Evolutionary conservation across 2,888 invertebrate genomes (phyloP).

Genomic region (Herminia tarsipennalis): DNA sequence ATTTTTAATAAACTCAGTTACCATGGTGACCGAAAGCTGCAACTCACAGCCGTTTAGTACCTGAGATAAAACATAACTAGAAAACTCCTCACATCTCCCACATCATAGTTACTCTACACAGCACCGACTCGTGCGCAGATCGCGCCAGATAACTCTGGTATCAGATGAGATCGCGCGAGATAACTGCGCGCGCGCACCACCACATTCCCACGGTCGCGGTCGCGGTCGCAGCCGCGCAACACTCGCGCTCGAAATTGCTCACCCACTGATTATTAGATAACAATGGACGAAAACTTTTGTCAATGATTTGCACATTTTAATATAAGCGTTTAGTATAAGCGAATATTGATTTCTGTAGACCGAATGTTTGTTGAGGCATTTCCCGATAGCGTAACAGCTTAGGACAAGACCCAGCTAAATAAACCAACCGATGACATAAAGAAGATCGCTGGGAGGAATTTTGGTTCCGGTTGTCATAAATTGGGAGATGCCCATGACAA

Average conservation of each 20-base stretch:
- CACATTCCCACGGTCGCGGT: constrained; percentile 59
- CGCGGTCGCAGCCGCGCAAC: constrained; percentile 34
- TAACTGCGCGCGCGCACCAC: constrained; percentile 48
- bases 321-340: neutral
- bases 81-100: constrained; percentile 18
- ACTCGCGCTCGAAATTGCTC: constrained; percentile 45
- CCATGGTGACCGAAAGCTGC: too few relatives aligned
- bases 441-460: too few relatives aligned
- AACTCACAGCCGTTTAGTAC: too few relatives aligned
- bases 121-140: constrained; percentile 63
- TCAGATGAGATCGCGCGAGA: constrained; percentile 67
- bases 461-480: too few relatives aligned
- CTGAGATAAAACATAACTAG: too few relatives aligned
- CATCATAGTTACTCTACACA: constrained; percentile 25
- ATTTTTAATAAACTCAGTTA: too few relatives aligned
- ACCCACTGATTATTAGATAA: constrained; percentile 46
- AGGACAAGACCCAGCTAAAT: too few relatives aligned
- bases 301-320: constrained; percentile 45
- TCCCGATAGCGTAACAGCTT: too few relatives aligned
- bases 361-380: too few relatives aligned
- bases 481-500: too few relatives aligned
- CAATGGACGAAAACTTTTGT: constrained; percentile 29
- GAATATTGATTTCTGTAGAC: neutral
- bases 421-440: too few relatives aligned
- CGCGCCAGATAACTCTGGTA: constrained; percentile 61